phyloP scores from a whole-genome alignment of 37 sponge, comb jelly and placozoan species.

The Mnemiopsis leidyi region DNA sequence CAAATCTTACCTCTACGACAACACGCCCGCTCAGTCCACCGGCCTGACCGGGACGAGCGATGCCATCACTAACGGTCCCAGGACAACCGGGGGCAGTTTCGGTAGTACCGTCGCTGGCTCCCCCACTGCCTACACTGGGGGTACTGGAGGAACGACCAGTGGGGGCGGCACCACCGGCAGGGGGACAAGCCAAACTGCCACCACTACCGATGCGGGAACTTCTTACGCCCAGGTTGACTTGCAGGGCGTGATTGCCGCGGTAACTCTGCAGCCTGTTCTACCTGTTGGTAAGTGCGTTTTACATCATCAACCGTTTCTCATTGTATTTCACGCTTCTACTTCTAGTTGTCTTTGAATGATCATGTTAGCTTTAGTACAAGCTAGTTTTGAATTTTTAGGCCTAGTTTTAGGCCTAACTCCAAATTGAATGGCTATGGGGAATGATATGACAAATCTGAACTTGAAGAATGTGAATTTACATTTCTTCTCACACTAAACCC shows the following conservation, averaged over 20 bases:
- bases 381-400: no score
- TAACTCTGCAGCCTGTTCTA: not conserved
- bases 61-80: not conserved
- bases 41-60: not conserved
- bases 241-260: not conserved
- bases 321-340: no score
- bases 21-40: not conserved
- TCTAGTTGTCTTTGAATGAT: no score
- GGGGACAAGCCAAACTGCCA: not conserved
- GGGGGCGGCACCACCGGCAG: not conserved
- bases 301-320: no score
- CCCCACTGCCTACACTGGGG: conserved; percentile 4
- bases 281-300: not conserved
- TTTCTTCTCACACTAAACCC: no score
- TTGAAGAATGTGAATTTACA: no score
- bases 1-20: not conserved
- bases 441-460: no score
- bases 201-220: not conserved
- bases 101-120: not conserved
- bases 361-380: no score
- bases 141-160: not conserved
- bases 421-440: no score
- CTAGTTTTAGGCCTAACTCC: no score
- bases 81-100: not conserved
- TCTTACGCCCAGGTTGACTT: not conserved